Evolutionary conservation across 2,797 vertebrate genomes (phyloP).

Genomic region (Eutrigla gurnardus): DNA sequence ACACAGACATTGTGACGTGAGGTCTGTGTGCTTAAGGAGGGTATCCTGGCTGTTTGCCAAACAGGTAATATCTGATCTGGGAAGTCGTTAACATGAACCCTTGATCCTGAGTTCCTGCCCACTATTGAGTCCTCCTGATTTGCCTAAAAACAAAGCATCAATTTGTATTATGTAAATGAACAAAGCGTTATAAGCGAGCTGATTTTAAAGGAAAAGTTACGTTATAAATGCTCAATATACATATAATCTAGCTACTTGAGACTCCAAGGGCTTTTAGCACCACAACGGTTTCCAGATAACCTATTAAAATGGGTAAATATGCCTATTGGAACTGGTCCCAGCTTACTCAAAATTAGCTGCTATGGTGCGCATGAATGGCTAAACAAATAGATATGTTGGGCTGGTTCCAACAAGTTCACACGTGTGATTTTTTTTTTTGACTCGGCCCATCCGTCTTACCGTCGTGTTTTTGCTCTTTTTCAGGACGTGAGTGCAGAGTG

Average conservation of each 20-base stretch:
- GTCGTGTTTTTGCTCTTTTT: slow-evolving; percentile 31
- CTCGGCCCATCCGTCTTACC: not conserved
- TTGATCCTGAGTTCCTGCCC: not conserved
- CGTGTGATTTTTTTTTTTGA: not conserved
- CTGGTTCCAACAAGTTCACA: not conserved
- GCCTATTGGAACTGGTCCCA: not conserved
- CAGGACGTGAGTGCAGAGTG: slow-evolving; percentile 87
- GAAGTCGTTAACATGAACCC: not conserved
- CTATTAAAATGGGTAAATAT: too few species aligned
- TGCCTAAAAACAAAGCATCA: not conserved
- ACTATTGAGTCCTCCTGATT: too few species aligned
- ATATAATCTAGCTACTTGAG: not conserved
- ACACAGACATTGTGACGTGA: not conserved
- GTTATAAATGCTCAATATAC: not conserved
- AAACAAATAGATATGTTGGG: not conserved
- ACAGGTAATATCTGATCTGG: slow-evolving; percentile 1
- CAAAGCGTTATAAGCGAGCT: not conserved
- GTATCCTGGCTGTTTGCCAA: not conserved
- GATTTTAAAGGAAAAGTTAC: not conserved
- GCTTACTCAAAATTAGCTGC: not conserved
- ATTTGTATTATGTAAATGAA: not conserved
- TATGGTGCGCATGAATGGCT: not conserved
- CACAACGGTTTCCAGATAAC: not conserved
- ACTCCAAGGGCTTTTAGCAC: not conserved
- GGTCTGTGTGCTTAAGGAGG: not conserved